These are phyloP conservation scores for Sclerodermus sp. DNA, from an alignment of 2,888 invertebrate species.

Conservation along the genomic window DNA sequence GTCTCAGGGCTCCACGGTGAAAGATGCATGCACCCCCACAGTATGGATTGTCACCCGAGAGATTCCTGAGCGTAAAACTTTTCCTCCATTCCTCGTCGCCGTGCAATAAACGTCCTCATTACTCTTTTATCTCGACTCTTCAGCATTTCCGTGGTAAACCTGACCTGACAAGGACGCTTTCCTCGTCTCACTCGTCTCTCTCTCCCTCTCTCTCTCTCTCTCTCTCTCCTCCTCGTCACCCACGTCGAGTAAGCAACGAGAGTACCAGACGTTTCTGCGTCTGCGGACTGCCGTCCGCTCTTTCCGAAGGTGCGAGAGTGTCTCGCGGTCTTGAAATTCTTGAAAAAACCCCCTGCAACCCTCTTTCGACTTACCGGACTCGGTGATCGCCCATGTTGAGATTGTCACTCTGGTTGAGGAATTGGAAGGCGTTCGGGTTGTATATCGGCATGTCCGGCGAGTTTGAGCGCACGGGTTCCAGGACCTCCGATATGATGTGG, in stretches of 20 bases:
- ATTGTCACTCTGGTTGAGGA: constrained; percentile 75
- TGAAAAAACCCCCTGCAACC: too few relatives aligned
- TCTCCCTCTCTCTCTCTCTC: too few relatives aligned
- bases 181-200: too few relatives aligned
- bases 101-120: constrained; percentile 11
- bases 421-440: constrained; percentile 81
- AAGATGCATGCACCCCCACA: too few relatives aligned
- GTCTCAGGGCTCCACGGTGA: not conserved
- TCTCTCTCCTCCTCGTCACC: too few relatives aligned
- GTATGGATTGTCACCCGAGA: not conserved
- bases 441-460: constrained; percentile 67
- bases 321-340: too few relatives aligned
- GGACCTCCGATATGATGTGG: constrained; percentile 85
- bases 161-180: too few relatives aligned
- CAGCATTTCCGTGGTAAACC: not conserved
- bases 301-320: too few relatives aligned
- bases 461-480: constrained; percentile 69
- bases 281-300: too few relatives aligned
- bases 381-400: constrained; percentile 73
- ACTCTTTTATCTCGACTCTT: constrained; percentile 10
- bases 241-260: constrained; percentile 1
- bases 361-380: constrained; percentile 69
- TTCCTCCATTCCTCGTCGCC: not conserved
- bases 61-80: constrained; percentile 8
- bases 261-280: too few relatives aligned